Percentiles rank a stretch among this genome's conserved stretches.
phyloP scores from a whole-genome alignment of 2,113 vertebrate species.

The Dinomys branickii region DNA sequence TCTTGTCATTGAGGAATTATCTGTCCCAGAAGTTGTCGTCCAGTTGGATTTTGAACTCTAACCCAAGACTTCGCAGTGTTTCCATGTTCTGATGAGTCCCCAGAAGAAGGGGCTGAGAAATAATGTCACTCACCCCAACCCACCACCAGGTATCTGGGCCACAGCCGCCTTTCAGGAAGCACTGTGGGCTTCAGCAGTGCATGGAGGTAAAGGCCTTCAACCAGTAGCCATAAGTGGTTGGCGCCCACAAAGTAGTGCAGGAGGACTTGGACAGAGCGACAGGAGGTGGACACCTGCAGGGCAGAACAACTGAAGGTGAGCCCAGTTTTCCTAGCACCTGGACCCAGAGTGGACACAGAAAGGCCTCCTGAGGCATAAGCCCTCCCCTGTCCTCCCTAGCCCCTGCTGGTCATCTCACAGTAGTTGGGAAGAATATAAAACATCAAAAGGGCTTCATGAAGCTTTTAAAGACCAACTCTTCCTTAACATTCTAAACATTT shows the following conservation, averaged over 20 bases:
- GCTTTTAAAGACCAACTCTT: neutral
- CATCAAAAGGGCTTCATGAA: neutral
- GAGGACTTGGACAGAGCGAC: slow-evolving; percentile 91
- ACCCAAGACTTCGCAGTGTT: neutral
- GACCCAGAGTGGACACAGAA: too few species aligned
- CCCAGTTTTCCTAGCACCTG: neutral
- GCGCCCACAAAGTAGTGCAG: slow-evolving; percentile 96
- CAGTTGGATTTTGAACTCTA: neutral
- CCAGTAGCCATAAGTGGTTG: slow-evolving; percentile 95
- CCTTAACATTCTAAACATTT: neutral
- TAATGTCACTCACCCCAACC: slow-evolving; percentile 93
- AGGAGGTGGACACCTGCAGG: slow-evolving; percentile 87
- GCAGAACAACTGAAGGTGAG: slow-evolving; percentile 18
- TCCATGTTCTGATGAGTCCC: neutral
- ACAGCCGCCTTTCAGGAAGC: slow-evolving; percentile 89
- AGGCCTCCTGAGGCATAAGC: neutral
- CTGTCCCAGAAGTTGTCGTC: neutral
- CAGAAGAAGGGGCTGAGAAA: neutral
- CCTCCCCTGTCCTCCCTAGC: neutral
- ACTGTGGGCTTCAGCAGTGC: slow-evolving; percentile 91
- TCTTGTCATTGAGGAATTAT: neutral
- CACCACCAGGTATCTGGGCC: slow-evolving; percentile 92
- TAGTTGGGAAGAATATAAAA: neutral
- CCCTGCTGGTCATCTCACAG: neutral
- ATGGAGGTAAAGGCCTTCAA: slow-evolving; percentile 96